Conservation (phyloP, 2,113 vertebrate genomes). For the Pelobates fuscus region DNA sequence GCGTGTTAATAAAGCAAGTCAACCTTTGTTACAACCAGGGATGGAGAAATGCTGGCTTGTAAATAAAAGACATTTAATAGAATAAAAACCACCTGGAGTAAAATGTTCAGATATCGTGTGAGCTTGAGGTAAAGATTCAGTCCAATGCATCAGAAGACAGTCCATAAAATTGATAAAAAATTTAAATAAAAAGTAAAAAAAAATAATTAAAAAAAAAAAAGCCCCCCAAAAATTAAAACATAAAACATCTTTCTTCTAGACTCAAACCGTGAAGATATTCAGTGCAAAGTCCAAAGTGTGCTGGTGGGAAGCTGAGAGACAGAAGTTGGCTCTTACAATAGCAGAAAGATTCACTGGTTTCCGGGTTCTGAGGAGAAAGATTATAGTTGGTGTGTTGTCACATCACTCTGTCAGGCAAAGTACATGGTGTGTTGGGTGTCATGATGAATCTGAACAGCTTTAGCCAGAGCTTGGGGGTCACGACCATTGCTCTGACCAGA, state of each 20-base stretch:
- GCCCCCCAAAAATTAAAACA: too few relatives aligned
- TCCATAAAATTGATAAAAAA: constrained; percentile 63
- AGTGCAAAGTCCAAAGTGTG: constrained; percentile 80
- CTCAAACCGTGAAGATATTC: constrained; percentile 70
- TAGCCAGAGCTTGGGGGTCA: constrained; percentile 94
- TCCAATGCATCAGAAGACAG: constrained; percentile 80
- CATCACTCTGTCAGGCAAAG: constrained; percentile 83
- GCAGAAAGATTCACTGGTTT: constrained; percentile 17
- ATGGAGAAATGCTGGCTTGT: constrained; percentile 68
- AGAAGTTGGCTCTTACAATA: constrained; percentile 62
- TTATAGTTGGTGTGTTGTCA: constrained; percentile 55
- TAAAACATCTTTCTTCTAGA: constrained; percentile 58
- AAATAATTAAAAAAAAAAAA: constrained; percentile 79
- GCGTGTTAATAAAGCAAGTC: constrained; percentile 65
- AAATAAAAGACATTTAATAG: constrained; percentile 59
- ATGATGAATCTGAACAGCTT: constrained; percentile 98
- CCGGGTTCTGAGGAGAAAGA: constrained; percentile 61
- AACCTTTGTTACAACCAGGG: constrained; percentile 61
- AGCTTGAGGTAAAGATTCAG: constrained; percentile 83
- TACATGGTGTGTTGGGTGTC: constrained; percentile 99
- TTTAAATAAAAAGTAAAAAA: constrained; percentile 69
- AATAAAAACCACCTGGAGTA: constrained; percentile 66
- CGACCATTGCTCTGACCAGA: constrained; percentile 97
- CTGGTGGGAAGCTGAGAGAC: constrained; percentile 78
- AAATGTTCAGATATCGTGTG: constrained; percentile 73